Percentiles rank a stretch among this genome's conserved stretches.
These are phyloP conservation scores for Piscicola geometra DNA, from an alignment of 2,888 invertebrate species.

Conservation along the genomic window DNA sequence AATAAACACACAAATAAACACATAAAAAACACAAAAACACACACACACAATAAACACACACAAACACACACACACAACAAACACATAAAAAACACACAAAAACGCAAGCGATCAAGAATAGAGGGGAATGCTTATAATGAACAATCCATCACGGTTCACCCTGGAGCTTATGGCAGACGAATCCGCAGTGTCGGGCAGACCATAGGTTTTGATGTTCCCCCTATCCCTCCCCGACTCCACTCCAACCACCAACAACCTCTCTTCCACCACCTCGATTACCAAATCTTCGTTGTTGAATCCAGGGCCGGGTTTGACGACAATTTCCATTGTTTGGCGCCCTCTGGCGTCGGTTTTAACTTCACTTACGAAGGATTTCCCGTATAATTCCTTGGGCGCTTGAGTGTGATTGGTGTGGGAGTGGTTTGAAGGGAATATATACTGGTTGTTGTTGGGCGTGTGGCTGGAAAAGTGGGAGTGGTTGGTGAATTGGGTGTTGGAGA, in stretches of 20 bases:
- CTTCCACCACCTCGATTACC: conserved; percentile 41
- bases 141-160: conserved; percentile 40
- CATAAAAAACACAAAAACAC: too few species aligned
- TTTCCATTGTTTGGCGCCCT: conserved; percentile 42
- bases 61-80: too few species aligned
- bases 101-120: neutral
- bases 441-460: too few species aligned
- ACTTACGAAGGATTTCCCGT: conserved; percentile 34
- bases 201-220: conserved; percentile 41
- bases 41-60: too few species aligned
- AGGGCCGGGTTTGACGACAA: conserved; percentile 43
- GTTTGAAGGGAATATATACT: too few species aligned
- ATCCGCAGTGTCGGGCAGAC: conserved; percentile 42
- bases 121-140: conserved; percentile 42
- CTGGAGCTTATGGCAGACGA: conserved; percentile 38
- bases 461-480: too few species aligned
- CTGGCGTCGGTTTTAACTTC: conserved; percentile 31
- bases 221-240: conserved; percentile 32
- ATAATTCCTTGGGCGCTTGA: conserved; percentile 17
- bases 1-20: too few species aligned
- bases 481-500: neutral
- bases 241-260: conserved; percentile 38
- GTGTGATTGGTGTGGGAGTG: neutral
- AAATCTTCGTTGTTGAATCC: conserved; percentile 38
- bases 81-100: neutral